Percentiles rank a stretch among this genome's conserved stretches.
Conservation (phyloP, 1,140 invertebrate species). For the Drosophila obscura region DNA sequence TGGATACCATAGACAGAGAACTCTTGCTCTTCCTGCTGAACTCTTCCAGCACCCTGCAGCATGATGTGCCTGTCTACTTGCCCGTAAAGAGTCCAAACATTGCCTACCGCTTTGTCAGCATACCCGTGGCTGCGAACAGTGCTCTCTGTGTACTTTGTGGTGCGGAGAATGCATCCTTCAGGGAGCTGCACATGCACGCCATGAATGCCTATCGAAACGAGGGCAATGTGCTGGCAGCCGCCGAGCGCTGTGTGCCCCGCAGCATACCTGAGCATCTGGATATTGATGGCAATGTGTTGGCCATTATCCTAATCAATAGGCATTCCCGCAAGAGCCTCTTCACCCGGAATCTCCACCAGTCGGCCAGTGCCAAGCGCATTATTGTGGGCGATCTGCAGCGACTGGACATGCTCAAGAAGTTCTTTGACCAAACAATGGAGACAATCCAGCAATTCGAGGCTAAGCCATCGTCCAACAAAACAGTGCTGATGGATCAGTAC, state of each 20-base stretch:
- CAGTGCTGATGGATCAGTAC: slow-evolving; percentile 63
- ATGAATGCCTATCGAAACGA: slow-evolving; percentile 68
- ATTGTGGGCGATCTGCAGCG: slow-evolving; percentile 68
- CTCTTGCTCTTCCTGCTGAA: slow-evolving; percentile 87
- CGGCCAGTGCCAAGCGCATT: slow-evolving; percentile 62
- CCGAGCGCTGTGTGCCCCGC: slow-evolving; percentile 68
- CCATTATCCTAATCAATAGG: slow-evolving; percentile 68
- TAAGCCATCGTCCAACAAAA: slow-evolving; percentile 13
- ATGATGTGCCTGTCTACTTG: slow-evolving; percentile 91
- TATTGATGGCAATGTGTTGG: slow-evolving; percentile 68
- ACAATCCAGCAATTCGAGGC: slow-evolving; percentile 48
- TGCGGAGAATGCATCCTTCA: slow-evolving; percentile 67
- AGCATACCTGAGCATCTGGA: slow-evolving; percentile 71
- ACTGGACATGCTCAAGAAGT: slow-evolving; percentile 72
- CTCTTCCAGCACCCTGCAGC: slow-evolving; percentile 86
- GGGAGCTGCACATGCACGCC: slow-evolving; percentile 62
- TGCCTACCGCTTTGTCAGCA: slow-evolving; percentile 74
- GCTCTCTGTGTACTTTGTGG: slow-evolving; percentile 71
- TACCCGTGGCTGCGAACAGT: slow-evolving; percentile 64
- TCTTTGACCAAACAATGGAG: slow-evolving; percentile 74
- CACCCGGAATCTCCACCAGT: slow-evolving; percentile 68
- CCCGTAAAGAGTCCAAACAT: slow-evolving; percentile 89
- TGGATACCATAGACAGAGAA: slow-evolving; percentile 89
- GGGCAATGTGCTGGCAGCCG: slow-evolving; percentile 47
- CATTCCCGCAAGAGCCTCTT: slow-evolving; percentile 64